Evolutionary conservation across 2,797 vertebrate genomes (phyloP), one percentile per base, ranked within the genome.

Genomic region (Fundulus diaphanus): DNA sequence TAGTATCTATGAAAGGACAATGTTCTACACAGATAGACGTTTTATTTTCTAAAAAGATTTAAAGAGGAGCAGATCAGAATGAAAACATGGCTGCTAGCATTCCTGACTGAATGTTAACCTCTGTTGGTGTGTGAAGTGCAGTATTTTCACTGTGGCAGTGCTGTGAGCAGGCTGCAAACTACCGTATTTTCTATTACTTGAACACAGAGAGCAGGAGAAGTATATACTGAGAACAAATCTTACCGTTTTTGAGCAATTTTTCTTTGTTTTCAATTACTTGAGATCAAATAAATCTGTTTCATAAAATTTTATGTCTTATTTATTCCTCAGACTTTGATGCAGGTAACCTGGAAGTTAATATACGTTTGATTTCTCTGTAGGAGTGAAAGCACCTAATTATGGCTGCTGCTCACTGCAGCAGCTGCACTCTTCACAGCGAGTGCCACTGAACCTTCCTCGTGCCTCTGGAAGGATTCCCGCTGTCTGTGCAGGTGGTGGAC

Each of bases 251-350:
- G 72, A 87, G 83, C 87, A 87, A 75, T 88, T 89, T 74, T 87
- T 87, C 63, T 74, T 87, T 88, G 69, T 88, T 89, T 90, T 91
- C 76, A 81, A 76, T 87, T 83, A 90, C 76, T 86, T 78, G 82
- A 88, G 82, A 90, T 89, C 59, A 82, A 94, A 93, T 92, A 92
- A 92, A 92, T 9, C 3, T 70, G 80, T 90, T 93, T 93, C 84
- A 57, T 89, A 92, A 82, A 67, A 87, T 67, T 66, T 68, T 9
- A 54, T 66, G 49, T 75, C 84, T 87, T 75, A 73, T 89, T 90
- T 84, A 74, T 83, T 56, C 22, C 42, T 59, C 70, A 79, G 42
- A 51, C 69, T 73, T 72, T 46, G 70, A 29, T 48, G 20, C 48
- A 73, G 61, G 29, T 33, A 44, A 71, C 40, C 57, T 66, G 48